Conservation (phyloP, 1,140 invertebrate species). For the Temnothorax curvispinosus region DNA sequence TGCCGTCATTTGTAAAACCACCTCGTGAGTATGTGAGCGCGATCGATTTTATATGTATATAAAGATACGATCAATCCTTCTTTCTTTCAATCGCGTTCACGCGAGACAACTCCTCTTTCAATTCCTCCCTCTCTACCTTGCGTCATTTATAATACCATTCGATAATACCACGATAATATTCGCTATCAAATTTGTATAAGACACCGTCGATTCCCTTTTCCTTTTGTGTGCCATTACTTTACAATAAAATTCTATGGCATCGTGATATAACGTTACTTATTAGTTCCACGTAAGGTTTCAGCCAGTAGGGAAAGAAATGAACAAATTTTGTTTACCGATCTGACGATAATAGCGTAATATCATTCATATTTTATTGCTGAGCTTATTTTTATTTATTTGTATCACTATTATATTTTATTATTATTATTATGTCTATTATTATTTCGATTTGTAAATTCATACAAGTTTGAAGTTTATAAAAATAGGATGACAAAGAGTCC, state of each 20-base stretch:
- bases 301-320: background rate
- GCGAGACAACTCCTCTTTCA: constrained; percentile 8
- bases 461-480: background rate
- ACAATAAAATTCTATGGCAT: constrained; percentile 5
- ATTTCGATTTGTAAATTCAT: background rate
- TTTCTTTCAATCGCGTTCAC: constrained; percentile 19
- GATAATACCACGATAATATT: background rate
- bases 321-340: background rate
- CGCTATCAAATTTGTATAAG: constrained; percentile 24
- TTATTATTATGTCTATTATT: background rate
- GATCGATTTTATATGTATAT: constrained; percentile 9
- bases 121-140: background rate
- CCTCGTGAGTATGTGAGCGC: background rate
- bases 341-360: background rate
- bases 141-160: background rate
- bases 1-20: background rate
- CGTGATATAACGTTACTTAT: background rate
- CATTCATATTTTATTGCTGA: background rate
- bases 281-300: background rate
- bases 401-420: background rate
- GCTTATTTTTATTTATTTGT: background rate
- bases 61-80: constrained; percentile 10
- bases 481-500: background rate
- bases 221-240: background rate
- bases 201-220: background rate